Evolutionary conservation across 2,888 invertebrate genomes (phyloP).

Genomic region (Chydorus sphaericus): DNA sequence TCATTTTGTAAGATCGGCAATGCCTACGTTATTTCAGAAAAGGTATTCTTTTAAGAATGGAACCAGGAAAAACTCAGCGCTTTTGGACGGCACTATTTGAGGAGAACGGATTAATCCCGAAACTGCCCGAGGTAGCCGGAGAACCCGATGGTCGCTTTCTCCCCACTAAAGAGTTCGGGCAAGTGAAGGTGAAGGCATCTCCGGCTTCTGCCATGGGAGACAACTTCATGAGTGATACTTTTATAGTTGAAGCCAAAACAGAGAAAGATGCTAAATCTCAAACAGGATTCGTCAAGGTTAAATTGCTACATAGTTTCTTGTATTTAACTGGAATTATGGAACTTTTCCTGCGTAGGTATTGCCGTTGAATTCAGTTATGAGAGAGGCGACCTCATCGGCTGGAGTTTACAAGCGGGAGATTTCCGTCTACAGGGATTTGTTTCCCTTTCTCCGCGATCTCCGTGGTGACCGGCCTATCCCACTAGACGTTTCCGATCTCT

Average conservation of each 20-base stretch:
- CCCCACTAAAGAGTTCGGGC: too few relatives aligned
- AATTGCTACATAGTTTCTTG: too few relatives aligned
- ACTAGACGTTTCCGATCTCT: constrained; percentile 1
- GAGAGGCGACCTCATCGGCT: neutral
- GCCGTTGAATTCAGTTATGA: neutral
- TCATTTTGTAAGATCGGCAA: neutral
- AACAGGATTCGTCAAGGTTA: neutral
- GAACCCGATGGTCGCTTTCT: neutral
- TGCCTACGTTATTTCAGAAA: too few relatives aligned
- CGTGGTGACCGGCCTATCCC: neutral
- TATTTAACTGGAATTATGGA: too few relatives aligned
- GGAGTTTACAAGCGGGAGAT: constrained; percentile 9
- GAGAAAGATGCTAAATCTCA: too few relatives aligned
- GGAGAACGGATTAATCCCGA: neutral
- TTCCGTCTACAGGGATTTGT: neutral
- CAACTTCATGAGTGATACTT: constrained; percentile 9
- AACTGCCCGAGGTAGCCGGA: neutral
- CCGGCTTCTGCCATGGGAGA: neutral
- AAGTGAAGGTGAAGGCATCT: too few relatives aligned
- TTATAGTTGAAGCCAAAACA: neutral
- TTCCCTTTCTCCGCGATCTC: neutral
- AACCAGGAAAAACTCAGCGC: neutral
- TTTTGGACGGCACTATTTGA: neutral
- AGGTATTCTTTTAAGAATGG: neutral
- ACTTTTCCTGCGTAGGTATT: neutral